Percentiles rank a stretch among this genome's conserved stretches.
Conservation (phyloP, 2,113 vertebrate genomes). For the Microtus oregoni region DNA sequence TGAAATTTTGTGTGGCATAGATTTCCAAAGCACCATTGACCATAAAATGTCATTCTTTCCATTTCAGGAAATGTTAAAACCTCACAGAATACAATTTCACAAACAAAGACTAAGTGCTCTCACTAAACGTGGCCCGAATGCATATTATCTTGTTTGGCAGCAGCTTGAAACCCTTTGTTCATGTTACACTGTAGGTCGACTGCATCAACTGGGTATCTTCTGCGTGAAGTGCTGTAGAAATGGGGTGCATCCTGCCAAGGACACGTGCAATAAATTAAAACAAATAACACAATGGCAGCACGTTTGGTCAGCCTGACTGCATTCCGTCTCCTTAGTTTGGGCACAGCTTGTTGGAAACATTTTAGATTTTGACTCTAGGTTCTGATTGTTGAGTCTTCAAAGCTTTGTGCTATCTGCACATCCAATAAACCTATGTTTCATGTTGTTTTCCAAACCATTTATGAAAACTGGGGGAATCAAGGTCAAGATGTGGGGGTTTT, state of each 20-base stretch:
- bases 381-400: background rate
- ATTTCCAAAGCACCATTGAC: background rate
- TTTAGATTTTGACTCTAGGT: background rate
- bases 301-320: background rate
- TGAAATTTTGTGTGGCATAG: background rate
- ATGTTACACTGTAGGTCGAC: background rate
- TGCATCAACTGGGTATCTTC: background rate
- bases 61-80: slow-evolving; percentile 26
- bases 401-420: background rate
- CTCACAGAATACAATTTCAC: slow-evolving; percentile 39
- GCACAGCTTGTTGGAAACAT: slow-evolving; percentile 11
- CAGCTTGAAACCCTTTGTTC: slow-evolving; percentile 34
- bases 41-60: background rate
- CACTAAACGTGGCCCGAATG: slow-evolving; percentile 27
- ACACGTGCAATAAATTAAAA: background rate
- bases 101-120: slow-evolving; percentile 36
- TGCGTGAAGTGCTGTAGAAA: background rate
- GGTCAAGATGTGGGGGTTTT: background rate
- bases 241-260: background rate
- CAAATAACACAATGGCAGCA: background rate
- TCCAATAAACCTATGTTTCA: background rate
- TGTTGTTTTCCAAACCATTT: background rate
- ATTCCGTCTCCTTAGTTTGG: background rate
- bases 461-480: background rate
- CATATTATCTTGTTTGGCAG: background rate